A percentile compares a stretch with the other conserved stretches of the same genome.
Conservation (phyloP, 2,797 vertebrate species). For the Acrocephalus scirpaceus region DNA sequence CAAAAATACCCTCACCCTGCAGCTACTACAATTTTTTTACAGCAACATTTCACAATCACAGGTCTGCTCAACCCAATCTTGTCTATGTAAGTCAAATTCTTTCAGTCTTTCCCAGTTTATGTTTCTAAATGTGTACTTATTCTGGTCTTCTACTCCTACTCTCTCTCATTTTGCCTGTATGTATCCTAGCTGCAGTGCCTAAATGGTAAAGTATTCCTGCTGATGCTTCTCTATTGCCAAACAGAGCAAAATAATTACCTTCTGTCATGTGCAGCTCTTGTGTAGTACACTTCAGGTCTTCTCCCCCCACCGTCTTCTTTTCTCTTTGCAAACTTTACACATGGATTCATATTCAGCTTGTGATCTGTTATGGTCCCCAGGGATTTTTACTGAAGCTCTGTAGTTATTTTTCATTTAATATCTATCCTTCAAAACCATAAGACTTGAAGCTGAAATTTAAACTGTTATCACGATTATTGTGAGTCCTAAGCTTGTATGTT, state of each 20-base stretch:
- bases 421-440: background rate
- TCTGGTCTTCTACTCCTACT: background rate
- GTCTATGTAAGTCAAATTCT: background rate
- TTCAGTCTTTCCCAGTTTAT: background rate
- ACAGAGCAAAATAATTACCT: slow-evolving; percentile 20
- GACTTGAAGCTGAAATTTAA: background rate
- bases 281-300: background rate
- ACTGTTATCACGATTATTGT: background rate
- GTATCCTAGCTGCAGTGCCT: background rate
- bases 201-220: background rate
- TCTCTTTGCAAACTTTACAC: background rate
- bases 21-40: background rate
- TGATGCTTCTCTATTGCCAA: background rate
- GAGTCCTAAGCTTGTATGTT: background rate
- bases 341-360: background rate
- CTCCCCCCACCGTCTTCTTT: background rate
- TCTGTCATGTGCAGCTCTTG: background rate
- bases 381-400: background rate
- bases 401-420: background rate
- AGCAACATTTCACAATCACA: background rate
- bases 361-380: background rate
- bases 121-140: background rate
- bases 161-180: background rate
- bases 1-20: background rate
- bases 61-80: background rate